Percentiles rank a stretch among this genome's conserved stretches.
These are phyloP conservation scores for Meloidogyne chitwoodi DNA, from an alignment of 1,140 invertebrate species.

Conservation along the genomic window DNA sequence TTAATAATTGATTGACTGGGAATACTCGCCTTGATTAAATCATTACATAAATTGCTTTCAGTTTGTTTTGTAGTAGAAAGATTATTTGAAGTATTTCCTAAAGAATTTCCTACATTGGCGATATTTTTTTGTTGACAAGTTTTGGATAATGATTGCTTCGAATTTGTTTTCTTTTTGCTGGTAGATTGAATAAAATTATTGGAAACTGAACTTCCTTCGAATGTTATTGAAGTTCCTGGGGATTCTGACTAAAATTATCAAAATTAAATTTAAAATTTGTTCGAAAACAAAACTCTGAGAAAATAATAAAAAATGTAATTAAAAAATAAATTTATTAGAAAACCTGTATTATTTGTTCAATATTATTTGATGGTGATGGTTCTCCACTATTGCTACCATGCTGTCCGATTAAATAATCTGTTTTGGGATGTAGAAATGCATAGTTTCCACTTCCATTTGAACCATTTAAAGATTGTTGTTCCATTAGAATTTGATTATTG, in stretches of 20 bases:
- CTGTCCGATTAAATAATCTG: neutral
- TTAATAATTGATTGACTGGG: neutral
- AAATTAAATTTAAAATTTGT: neutral
- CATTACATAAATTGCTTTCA: neutral
- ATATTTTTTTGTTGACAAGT: neutral
- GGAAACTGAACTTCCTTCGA: neutral
- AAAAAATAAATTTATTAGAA: neutral
- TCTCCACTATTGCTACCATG: neutral
- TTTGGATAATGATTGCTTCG: neutral
- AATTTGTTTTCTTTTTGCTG: neutral
- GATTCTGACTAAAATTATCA: neutral
- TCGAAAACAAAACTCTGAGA: neutral
- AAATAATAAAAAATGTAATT: neutral
- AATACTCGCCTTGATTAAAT: neutral
- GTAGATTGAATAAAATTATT: neutral
- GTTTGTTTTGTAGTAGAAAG: neutral
- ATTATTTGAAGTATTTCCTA: neutral
- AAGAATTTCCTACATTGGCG: neutral
- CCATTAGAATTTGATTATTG: neutral
- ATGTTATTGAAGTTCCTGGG: neutral
- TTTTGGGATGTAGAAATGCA: neutral
- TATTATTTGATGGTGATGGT: neutral
- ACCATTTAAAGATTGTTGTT: neutral
- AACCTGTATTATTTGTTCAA: neutral
- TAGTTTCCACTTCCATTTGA: neutral